Evolutionary conservation across 2,888 invertebrate species (phyloP).

Genomic region (Choreutis nemorana): DNA sequence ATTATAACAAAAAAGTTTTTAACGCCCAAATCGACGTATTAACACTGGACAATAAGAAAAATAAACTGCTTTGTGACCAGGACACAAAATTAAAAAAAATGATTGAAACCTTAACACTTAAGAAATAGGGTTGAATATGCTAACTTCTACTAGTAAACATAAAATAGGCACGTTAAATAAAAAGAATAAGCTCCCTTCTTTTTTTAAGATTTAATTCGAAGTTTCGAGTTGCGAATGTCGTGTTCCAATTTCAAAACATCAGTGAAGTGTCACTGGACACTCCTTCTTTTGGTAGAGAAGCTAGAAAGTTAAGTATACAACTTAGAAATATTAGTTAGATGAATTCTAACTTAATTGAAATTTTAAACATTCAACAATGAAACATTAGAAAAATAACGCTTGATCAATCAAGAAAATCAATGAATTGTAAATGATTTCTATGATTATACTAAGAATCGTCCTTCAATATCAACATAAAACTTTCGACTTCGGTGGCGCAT

Average conservation of each 20-base stretch:
- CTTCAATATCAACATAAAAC: no score
- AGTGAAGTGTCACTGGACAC: conserved; percentile 63
- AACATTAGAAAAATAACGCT: no score
- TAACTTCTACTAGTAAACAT: conserved; percentile 4
- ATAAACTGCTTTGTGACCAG: conserved; percentile 66
- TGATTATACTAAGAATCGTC: no score
- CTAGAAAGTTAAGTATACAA: conserved; percentile 22
- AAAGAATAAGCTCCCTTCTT: conserved; percentile 50
- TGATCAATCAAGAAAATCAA: no score
- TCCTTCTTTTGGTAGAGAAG: conserved; percentile 32
- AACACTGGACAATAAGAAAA: conserved; percentile 58
- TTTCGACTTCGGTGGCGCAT: no score
- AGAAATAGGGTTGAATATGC: conserved; percentile 10
- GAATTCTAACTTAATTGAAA: background rate
- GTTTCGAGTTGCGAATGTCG: conserved; percentile 63
- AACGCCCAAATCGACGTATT: conserved; percentile 63
- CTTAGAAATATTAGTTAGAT: background rate
- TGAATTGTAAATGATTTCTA: no score
- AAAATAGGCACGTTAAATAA: conserved; percentile 22
- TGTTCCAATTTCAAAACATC: conserved; percentile 65
- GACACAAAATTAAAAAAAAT: no score
- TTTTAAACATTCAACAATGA: background rate
- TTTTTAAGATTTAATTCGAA: conserved; percentile 63
- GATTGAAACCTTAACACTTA: background rate
- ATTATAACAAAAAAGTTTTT: conserved; percentile 61